Conservation (phyloP, 2,113 vertebrate species). For the Ranitomeya imitator region DNA sequence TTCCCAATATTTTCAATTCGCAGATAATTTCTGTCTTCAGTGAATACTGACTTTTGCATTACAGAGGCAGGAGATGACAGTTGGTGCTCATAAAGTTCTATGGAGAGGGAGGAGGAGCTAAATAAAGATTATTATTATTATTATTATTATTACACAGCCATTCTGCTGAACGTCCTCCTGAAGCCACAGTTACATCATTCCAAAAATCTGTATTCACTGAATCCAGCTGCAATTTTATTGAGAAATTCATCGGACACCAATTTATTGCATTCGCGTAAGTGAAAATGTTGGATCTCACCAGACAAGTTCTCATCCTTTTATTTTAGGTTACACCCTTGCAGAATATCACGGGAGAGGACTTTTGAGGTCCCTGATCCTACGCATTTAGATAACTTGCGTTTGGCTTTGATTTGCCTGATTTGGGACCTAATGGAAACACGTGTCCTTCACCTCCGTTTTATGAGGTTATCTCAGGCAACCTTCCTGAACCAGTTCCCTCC, state of each 20-base stretch:
- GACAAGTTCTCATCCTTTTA: neutral
- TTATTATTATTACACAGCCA: too few relatives aligned
- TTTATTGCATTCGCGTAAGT: neutral
- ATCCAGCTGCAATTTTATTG: too few relatives aligned
- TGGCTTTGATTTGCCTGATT: neutral
- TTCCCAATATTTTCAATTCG: too few relatives aligned
- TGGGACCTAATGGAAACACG: neutral
- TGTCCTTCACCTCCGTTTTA: neutral
- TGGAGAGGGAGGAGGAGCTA: too few relatives aligned
- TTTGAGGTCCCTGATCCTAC: neutral
- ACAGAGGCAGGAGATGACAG: too few relatives aligned
- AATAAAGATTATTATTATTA: too few relatives aligned
- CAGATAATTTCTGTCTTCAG: too few relatives aligned
- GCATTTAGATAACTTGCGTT: neutral
- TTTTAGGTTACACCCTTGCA: neutral
- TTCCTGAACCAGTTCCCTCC: conserved; percentile 31
- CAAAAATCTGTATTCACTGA: too few relatives aligned
- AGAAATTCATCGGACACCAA: neutral
- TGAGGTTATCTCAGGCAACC: conserved; percentile 37
- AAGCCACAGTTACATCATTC: too few relatives aligned
- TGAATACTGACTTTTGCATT: too few relatives aligned
- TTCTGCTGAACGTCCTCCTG: too few relatives aligned
- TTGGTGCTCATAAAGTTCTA: too few relatives aligned
- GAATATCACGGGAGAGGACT: neutral
- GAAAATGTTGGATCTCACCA: neutral